These are phyloP conservation scores for Sarcophaga caerulescens DNA, from an alignment of 2,888 invertebrate species.

Conservation along the genomic window DNA sequence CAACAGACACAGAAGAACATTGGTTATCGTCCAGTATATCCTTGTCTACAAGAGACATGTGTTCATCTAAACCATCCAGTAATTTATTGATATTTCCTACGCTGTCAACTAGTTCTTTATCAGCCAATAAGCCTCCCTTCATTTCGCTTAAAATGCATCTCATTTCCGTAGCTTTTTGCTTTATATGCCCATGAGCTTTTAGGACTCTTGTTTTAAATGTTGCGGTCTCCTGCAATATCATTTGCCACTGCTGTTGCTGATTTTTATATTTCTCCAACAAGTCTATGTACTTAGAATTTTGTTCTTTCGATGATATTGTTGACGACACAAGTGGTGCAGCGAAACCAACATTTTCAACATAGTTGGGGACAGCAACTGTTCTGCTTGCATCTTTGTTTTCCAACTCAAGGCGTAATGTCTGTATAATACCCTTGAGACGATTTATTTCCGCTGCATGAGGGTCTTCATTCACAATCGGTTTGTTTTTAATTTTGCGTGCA, in stretches of 20 bases:
- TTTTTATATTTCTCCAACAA: slow-evolving; percentile 84
- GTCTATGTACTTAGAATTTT: slow-evolving; percentile 67
- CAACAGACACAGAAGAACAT: slow-evolving; percentile 64
- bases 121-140: slow-evolving; percentile 71
- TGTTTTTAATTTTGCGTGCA: slow-evolving; percentile 93
- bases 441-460: slow-evolving; percentile 89
- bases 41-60: slow-evolving; percentile 73
- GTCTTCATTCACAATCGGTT: slow-evolving; percentile 93
- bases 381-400: slow-evolving; percentile 76
- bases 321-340: slow-evolving; percentile 45
- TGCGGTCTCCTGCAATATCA: slow-evolving; percentile 86
- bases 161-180: slow-evolving; percentile 83
- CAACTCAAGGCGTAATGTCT: slow-evolving; percentile 86
- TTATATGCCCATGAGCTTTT: slow-evolving; percentile 85
- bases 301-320: slow-evolving; percentile 55
- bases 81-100: slow-evolving; percentile 72
- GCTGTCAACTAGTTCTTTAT: slow-evolving; percentile 70
- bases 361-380: slow-evolving; percentile 69
- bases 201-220: slow-evolving; percentile 87
- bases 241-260: slow-evolving; percentile 86
- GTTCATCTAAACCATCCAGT: slow-evolving; percentile 73
- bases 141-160: slow-evolving; percentile 84
- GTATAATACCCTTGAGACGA: slow-evolving; percentile 87
- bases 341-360: slow-evolving; percentile 63
- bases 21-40: slow-evolving; percentile 74